Evolutionary conservation across 2,888 invertebrate species (phyloP), one percentile per base, ranked within the genome.

Genomic region (Polia nebulosa): DNA sequence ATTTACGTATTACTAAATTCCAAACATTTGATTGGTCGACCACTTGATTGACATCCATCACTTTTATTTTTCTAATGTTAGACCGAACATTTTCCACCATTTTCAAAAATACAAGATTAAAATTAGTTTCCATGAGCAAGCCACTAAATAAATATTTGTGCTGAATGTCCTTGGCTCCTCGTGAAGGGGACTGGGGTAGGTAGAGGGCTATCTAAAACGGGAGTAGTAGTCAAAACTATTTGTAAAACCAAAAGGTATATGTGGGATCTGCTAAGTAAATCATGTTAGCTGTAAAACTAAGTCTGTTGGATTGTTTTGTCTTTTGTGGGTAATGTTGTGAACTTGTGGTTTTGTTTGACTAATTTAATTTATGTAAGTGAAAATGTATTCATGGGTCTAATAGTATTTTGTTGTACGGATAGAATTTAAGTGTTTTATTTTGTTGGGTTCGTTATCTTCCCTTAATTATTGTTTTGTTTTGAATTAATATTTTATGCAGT

Each of bases 61-160:
- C 4, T 32, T 32, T 32, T 32, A 8, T 32, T 32, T 32, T n/a
- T n/a, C n/a, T 32, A 32, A 6, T 32, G 32, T 32, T 32, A 4
- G 32, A 4, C 7, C 15, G 36, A 4, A 15, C 1, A n/a, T 17
- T 51, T 32, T 32, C 20, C 9, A 11, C 17, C 1, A 11, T 34
- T 57, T 69, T 44, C 5, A 36, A 57, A 29, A 53, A 25, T 22
- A 45, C 3, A 59, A 56, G 49, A 22, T 61, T n/a, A 74, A 57
- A 60, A 57, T 68, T 59, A 55, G 52, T 57, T 39, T 3, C 60
- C 52, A 64, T 36, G 66, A 84, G 69, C 74, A 57, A 57, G 81
- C 75, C 47, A 82, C 82, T 82, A 78, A 82, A 81, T 84, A 89
- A 88, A 88, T 85, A 88, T 88, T 87, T 81, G 82, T 82, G 75